A percentile compares a stretch with the other conserved stretches of the same genome.
These are phyloP conservation scores for Brachionus plicatilis DNA, from an alignment of 1,140 invertebrate species.

Conservation along the genomic window DNA sequence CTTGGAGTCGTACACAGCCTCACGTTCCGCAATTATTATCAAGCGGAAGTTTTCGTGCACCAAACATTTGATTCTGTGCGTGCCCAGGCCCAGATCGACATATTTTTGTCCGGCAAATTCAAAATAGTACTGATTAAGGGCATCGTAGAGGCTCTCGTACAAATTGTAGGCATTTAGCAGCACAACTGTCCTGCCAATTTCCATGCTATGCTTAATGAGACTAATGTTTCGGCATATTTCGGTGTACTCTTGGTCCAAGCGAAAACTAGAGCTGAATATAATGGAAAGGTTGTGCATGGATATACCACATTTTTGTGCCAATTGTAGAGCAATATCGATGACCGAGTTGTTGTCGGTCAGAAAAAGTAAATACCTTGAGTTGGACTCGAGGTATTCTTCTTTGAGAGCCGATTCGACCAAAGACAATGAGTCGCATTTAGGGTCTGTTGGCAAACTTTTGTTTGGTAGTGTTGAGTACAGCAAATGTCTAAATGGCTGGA, in stretches of 20 bases:
- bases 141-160: constrained; percentile 53
- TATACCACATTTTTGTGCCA: not conserved
- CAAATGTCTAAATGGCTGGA: constrained; percentile 44
- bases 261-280: constrained; percentile 34
- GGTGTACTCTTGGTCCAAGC: constrained; percentile 28
- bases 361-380: constrained; percentile 9
- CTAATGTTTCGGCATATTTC: constrained; percentile 54
- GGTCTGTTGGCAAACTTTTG: constrained; percentile 39
- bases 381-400: constrained; percentile 20
- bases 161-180: constrained; percentile 51
- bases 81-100: constrained; percentile 52
- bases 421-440: constrained; percentile 36
- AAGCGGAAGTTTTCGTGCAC: constrained; percentile 50
- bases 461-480: constrained; percentile 17
- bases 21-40: constrained; percentile 51
- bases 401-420: constrained; percentile 11
- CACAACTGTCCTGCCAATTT: constrained; percentile 50
- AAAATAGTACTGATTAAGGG: constrained; percentile 53
- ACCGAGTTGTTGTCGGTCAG: constrained; percentile 1
- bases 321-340: not conserved
- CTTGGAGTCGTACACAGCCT: constrained; percentile 46
- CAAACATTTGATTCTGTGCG: constrained; percentile 51
- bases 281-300: not conserved
- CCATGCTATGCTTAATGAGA: constrained; percentile 53
- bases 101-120: constrained; percentile 48